Percentiles rank a stretch among this genome's conserved stretches.
Evolutionary conservation across 2,797 vertebrate genomes (phyloP).

Genomic region (Crenichthys baileyi): DNA sequence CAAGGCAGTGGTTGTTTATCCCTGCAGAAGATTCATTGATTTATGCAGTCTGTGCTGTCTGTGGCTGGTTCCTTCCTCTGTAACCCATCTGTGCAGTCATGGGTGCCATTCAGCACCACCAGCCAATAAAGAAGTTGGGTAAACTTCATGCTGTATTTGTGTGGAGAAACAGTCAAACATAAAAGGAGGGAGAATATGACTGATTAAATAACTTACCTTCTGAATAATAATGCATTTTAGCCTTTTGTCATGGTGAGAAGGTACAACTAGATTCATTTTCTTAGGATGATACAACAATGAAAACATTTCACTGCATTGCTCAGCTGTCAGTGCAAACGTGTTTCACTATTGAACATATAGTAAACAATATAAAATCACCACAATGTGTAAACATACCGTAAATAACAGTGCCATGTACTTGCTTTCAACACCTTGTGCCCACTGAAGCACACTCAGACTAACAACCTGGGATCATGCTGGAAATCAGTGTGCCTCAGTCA

Average conservation of each 20-base stretch:
- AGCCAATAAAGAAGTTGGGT: slow-evolving; percentile 39
- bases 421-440: not conserved
- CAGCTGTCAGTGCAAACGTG: not conserved
- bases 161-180: slow-evolving; percentile 13
- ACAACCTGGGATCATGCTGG: slow-evolving; percentile 21
- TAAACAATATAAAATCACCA: not conserved
- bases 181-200: slow-evolving; percentile 1
- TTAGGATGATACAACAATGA: not conserved
- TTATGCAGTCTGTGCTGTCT: slow-evolving; percentile 39
- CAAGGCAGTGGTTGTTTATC: slow-evolving; percentile 25
- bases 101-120: slow-evolving; percentile 42
- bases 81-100: slow-evolving; percentile 45
- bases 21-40: slow-evolving; percentile 51
- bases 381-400: not conserved
- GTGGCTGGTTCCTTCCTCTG: slow-evolving; percentile 28
- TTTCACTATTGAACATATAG: slow-evolving; percentile 1
- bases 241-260: not conserved
- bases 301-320: not conserved
- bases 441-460: slow-evolving; percentile 7
- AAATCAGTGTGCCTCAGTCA: slow-evolving; percentile 30
- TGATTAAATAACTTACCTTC: slow-evolving; percentile 7
- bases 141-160: slow-evolving; percentile 36
- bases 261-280: not conserved
- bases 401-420: slow-evolving; percentile 2
- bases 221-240: slow-evolving; percentile 33